Conservation (phyloP, 2,797 vertebrate species). For the Karalla daura region DNA sequence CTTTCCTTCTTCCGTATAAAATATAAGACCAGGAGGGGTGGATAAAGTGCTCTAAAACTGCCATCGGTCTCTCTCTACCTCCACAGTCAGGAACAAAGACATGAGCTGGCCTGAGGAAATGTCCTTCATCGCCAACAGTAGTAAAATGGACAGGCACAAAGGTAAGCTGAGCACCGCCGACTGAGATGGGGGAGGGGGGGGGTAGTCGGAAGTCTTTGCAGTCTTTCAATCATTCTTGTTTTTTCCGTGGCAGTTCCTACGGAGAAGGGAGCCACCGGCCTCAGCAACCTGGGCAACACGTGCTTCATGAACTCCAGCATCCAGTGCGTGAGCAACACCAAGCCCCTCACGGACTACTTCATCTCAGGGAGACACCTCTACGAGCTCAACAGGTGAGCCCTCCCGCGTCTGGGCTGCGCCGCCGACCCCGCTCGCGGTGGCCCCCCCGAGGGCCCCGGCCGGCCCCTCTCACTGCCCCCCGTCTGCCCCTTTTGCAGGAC, state of each 20-base stretch:
- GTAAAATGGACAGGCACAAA: slow-evolving; percentile 98
- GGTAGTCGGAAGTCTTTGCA: too few species aligned
- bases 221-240: too few species aligned
- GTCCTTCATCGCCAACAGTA: slow-evolving; percentile 99
- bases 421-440: too few species aligned
- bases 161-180: slow-evolving; percentile 78
- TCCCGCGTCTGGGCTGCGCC: too few species aligned
- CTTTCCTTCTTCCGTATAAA: too few species aligned
- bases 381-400: slow-evolving; percentile 99
- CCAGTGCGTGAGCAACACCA: slow-evolving; percentile 99
- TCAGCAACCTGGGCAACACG: slow-evolving; percentile 98
- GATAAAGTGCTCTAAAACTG: too few species aligned
- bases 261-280: slow-evolving; percentile 97
- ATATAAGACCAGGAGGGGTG: too few species aligned
- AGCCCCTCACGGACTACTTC: slow-evolving; percentile 96
- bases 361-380: slow-evolving; percentile 97
- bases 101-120: slow-evolving; percentile 99
- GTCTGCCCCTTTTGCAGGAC: slow-evolving; percentile 89
- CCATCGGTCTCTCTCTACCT: slow-evolving; percentile 40
- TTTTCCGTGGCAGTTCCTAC: slow-evolving; percentile 88
- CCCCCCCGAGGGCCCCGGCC: too few species aligned
- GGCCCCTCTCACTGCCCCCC: neutral
- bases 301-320: slow-evolving; percentile 99
- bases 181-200: too few species aligned
- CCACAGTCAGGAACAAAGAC: slow-evolving; percentile 97